phyloP scores from a whole-genome alignment of 2,797 vertebrate species.

The Helicolenus hilgendorfi region DNA sequence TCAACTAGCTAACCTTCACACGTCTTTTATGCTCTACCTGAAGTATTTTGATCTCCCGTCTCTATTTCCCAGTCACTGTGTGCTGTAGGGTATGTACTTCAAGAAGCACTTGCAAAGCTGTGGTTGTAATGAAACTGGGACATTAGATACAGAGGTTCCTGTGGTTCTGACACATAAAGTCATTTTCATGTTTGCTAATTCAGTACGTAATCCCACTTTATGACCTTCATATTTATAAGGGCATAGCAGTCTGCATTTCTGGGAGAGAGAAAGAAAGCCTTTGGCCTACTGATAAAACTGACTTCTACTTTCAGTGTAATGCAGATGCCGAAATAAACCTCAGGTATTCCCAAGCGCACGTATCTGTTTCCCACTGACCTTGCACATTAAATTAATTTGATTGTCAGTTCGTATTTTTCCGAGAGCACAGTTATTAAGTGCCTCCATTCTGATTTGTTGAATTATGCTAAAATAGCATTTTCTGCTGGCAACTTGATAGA shows the following conservation, averaged over 20 bases:
- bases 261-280: background rate
- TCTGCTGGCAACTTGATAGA: conserved; percentile 64
- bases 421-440: conserved; percentile 53
- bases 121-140: background rate
- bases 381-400: conserved; percentile 48
- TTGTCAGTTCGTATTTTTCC: conserved; percentile 53
- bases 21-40: background rate
- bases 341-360: background rate
- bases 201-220: background rate
- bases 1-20: background rate
- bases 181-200: conserved; percentile 4
- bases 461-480: conserved; percentile 75
- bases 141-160: background rate
- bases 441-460: conserved; percentile 61
- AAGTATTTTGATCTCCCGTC: background rate
- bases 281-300: background rate
- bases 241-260: background rate
- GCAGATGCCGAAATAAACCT: conserved; percentile 7
- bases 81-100: background rate
- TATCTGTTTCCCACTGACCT: conserved; percentile 38
- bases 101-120: background rate
- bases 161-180: background rate
- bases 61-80: background rate
- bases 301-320: background rate
- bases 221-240: background rate